Evolutionary conservation across 2,797 vertebrate genomes (phyloP).

Genomic region (Mus caroli): DNA sequence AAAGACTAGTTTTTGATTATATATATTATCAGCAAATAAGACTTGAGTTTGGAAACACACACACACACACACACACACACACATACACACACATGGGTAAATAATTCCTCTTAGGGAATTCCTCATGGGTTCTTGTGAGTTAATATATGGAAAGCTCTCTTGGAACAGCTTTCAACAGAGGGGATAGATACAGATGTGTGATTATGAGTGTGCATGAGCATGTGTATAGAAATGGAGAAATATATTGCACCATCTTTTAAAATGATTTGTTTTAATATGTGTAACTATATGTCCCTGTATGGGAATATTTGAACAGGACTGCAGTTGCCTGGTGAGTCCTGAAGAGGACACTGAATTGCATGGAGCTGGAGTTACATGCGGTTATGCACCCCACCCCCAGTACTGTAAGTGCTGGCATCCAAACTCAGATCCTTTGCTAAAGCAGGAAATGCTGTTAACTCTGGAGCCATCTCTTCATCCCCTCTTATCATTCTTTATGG

Average conservation of each 20-base stretch:
- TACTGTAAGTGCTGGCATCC: not conserved
- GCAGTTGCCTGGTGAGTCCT: not conserved
- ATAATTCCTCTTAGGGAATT: not conserved
- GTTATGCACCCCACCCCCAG: too few relatives aligned
- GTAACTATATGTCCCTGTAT: not conserved
- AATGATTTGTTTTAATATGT: not conserved
- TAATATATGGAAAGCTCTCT: not conserved
- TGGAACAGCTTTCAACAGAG: not conserved
- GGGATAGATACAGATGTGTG: not conserved
- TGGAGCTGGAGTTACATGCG: not conserved
- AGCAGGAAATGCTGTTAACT: not conserved
- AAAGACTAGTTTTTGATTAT: constrained; percentile 13
- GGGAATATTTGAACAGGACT: too few relatives aligned
- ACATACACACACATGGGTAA: not conserved
- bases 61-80: not conserved
- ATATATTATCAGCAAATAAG: not conserved
- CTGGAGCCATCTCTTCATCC: not conserved
- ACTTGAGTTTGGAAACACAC: not conserved
- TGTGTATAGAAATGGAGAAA: not conserved
- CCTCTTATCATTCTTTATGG: not conserved
- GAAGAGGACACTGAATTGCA: too few relatives aligned
- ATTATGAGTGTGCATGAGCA: not conserved
- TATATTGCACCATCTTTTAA: not conserved
- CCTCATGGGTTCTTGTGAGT: not conserved
- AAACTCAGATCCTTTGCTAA: not conserved